phyloP scores from a whole-genome alignment of 2,888 invertebrate genomes.

The Caenorhabditis japonica region DNA sequence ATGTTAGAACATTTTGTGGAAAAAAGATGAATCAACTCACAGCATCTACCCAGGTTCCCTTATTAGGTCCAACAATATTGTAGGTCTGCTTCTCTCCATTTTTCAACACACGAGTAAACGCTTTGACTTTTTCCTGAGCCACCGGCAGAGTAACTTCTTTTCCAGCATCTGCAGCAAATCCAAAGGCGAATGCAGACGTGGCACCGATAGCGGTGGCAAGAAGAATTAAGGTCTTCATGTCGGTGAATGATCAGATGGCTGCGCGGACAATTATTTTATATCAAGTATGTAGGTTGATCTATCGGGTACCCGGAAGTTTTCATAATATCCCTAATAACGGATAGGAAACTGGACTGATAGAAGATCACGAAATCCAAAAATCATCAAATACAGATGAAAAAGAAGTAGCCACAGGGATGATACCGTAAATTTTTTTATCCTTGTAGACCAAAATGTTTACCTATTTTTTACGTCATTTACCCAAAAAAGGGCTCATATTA shows the following conservation, averaged over 20 bases:
- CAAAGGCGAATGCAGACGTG: conserved; percentile 5
- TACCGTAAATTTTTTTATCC: too few species aligned
- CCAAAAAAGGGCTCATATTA: too few species aligned
- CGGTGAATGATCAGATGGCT: background rate
- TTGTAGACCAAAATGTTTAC: too few species aligned
- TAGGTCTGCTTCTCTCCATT: conserved; percentile 14
- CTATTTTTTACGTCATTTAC: too few species aligned
- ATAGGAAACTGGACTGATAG: too few species aligned
- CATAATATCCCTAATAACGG: too few species aligned
- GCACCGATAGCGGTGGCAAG: background rate
- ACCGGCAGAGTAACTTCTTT: background rate
- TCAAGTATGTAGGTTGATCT: too few species aligned
- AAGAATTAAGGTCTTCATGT: conserved; percentile 4
- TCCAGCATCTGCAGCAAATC: background rate
- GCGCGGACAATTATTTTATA: background rate
- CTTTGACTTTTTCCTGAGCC: conserved; percentile 5
- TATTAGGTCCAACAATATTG: conserved; percentile 5
- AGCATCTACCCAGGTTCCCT: conserved; percentile 9
- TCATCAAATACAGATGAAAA: too few species aligned
- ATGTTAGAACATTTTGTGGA: background rate
- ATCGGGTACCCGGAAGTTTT: too few species aligned
- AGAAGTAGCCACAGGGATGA: too few species aligned
- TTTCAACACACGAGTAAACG: conserved; percentile 1
- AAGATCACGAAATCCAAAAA: too few species aligned
- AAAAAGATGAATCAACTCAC: background rate